Base-by-base conservation (phyloP, 1,140 invertebrate genomes). In the Neelides sp. region DNA sequence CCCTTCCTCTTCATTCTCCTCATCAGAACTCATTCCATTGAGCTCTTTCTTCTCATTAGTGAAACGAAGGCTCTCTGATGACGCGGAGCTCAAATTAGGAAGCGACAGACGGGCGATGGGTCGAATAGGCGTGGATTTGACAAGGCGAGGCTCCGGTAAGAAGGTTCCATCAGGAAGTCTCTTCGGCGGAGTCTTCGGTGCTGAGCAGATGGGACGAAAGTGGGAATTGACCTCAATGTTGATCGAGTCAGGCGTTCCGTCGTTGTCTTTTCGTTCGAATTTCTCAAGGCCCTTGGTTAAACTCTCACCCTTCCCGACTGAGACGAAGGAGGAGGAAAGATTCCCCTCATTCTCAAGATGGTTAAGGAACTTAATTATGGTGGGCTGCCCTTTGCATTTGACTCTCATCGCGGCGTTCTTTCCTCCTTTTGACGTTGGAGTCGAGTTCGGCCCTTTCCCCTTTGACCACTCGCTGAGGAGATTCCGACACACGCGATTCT, bases 111-210 rank as follows among this genome's bases (percentile, higher is more conserved):
- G 15, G 30, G 30, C 8, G 15, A 34, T 15, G 15, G 40, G 35
- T n/a, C 36, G 8, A 40, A 48, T 41, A 13, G 51, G 51, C 22
- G 40, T 54, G 10, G 45, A 28, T 26, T 45, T 54, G 1, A 54
- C 52, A 7, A 54, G 30, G 27, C 17, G 15, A 3, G 52, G 52
- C 32, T 54, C 52, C 4, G 52, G 52, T 19, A 54, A 34, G 30
- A 34, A 54, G 2, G 52, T 35, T 22, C 52, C 52, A 39, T 54
- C 52, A 13, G 48, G 41, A 1, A 45, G 20, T 28, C 41, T 19
- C 42, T 54, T 49, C 1, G 52, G 52, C 19, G 52, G 52, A 1
- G 52, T 54, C 34, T 50, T 54, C 3, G 52, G 52, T 24, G 52
- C 52, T 23, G 24, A 47, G 22, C 52, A 23, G 28, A 54, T 54